phyloP scores from a whole-genome alignment of 2,113 vertebrate genomes.

The Seriola aureovittata region DNA sequence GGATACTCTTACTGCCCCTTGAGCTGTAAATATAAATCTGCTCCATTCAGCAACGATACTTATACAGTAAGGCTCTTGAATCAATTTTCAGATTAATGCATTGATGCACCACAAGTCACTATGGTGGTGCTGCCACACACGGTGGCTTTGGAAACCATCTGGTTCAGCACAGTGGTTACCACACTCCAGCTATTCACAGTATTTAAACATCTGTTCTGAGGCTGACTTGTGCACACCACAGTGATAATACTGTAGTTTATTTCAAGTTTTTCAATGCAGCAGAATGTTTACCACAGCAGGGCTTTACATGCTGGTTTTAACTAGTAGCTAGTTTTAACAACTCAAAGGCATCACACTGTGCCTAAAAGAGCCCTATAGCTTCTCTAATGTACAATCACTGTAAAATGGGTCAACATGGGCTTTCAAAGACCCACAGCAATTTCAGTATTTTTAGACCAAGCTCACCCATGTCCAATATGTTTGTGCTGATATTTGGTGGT shows the following conservation, averaged over 20 bases:
- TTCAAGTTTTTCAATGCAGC: neutral
- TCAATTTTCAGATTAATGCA: constrained; percentile 45
- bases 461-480: neutral
- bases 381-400: constrained; percentile 14
- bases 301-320: neutral
- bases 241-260: neutral
- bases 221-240: neutral
- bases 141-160: neutral
- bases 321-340: neutral
- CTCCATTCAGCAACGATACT: constrained; percentile 12
- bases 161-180: neutral
- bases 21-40: constrained; percentile 62
- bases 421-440: constrained; percentile 1
- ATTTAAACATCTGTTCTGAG: constrained; percentile 38
- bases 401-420: constrained; percentile 44
- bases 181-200: neutral
- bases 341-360: constrained; percentile 41
- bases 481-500: neutral
- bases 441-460: constrained; percentile 12
- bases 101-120: constrained; percentile 17
- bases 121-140: constrained; percentile 14
- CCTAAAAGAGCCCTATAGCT: neutral
- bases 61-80: constrained; percentile 31
- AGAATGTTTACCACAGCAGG: neutral
- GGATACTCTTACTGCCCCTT: constrained; percentile 38